Percentiles rank a stretch among this genome's conserved stretches.
phyloP scores from a whole-genome alignment of 2,113 vertebrate species.

The Lonchura striata region DNA sequence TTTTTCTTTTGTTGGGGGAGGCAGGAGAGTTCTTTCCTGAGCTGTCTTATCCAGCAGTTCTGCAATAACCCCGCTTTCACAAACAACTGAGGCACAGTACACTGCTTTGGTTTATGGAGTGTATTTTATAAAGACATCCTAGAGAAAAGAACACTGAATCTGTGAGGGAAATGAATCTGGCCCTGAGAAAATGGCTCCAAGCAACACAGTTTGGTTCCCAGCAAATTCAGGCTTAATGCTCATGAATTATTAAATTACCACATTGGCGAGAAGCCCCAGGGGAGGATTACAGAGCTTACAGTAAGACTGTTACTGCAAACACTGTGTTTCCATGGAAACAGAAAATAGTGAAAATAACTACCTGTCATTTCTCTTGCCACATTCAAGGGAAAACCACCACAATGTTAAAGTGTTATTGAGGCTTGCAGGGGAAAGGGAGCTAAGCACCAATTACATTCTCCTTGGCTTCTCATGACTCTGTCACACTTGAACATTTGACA shows the following conservation, averaged over 20 bases:
- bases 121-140: conserved; percentile 37
- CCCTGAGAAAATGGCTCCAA: conserved; percentile 31
- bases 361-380: conserved; percentile 29
- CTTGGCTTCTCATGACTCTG: not conserved
- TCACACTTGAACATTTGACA: not conserved
- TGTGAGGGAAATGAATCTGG: conserved; percentile 42
- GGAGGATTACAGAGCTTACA: conserved; percentile 50
- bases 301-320: conserved; percentile 40
- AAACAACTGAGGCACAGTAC: not conserved
- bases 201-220: conserved; percentile 27
- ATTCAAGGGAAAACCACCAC: conserved; percentile 25
- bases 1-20: not conserved
- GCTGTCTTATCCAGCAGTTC: not conserved
- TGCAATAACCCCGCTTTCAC: not conserved
- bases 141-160: conserved; percentile 33
- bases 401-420: conserved; percentile 2
- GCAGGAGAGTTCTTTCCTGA: not conserved
- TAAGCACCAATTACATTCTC: not conserved
- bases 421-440: not conserved
- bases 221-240: conserved; percentile 42
- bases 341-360: conserved; percentile 60
- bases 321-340: conserved; percentile 56
- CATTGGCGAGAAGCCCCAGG: not conserved
- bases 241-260: conserved; percentile 54
- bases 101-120: not conserved